phyloP scores from a whole-genome alignment of 64 coral and sea anemone species.

The Montipora capricornis region DNA sequence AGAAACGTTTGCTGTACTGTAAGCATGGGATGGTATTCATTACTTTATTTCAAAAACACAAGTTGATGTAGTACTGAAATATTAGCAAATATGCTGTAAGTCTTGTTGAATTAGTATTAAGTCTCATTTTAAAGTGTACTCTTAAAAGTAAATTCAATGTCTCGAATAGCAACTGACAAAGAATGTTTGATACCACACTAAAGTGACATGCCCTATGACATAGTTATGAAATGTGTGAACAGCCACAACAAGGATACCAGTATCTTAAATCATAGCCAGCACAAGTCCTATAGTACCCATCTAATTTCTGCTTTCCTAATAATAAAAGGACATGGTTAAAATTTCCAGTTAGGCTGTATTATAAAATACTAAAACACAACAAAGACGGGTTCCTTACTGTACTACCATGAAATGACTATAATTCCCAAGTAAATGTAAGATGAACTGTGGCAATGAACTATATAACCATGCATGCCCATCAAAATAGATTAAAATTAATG shows the following conservation, averaged over 20 bases:
- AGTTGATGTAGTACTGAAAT: not conserved
- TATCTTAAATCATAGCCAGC: not conserved
- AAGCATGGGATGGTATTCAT: not conserved
- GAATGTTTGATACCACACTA: not conserved
- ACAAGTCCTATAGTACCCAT: not conserved
- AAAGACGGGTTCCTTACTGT: too few species aligned
- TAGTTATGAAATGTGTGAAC: not conserved
- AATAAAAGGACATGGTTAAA: too few species aligned
- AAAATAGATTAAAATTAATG: too few species aligned
- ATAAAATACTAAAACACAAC: too few species aligned
- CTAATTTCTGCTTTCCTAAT: not conserved
- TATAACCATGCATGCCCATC: not conserved
- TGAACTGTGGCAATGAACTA: not conserved
- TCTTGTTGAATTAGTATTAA: too few species aligned
- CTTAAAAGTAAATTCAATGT: too few species aligned
- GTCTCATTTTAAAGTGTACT: too few species aligned
- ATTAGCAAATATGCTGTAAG: not conserved
- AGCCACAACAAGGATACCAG: not conserved
- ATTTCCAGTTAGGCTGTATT: too few species aligned
- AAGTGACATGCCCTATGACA: not conserved
- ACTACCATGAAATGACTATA: too few species aligned
- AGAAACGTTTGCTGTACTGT: not conserved
- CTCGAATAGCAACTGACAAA: too few species aligned
- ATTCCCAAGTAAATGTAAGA: not conserved
- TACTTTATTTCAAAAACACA: conserved; percentile 6